Conservation (phyloP, 2,797 vertebrate species). For the Sebastes taczanowskii region DNA sequence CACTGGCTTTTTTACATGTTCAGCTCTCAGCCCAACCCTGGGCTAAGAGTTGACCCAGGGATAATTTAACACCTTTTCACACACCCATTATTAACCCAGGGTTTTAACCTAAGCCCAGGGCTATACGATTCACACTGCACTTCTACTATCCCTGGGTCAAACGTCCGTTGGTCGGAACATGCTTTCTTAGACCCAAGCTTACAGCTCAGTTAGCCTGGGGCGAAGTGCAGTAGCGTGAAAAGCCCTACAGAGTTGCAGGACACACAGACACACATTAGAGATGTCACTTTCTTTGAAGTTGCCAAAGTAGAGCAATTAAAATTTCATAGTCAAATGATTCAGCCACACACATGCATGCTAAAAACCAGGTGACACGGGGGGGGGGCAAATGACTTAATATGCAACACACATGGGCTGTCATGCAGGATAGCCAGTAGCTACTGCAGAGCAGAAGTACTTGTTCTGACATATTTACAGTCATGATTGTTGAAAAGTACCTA, state of each 20-base stretch:
- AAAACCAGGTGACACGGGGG: neutral
- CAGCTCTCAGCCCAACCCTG: neutral
- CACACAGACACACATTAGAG: neutral
- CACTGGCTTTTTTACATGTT: neutral
- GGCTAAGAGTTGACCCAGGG: neutral
- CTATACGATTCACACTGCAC: neutral
- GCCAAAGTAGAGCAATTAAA: neutral
- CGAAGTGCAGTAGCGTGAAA: neutral
- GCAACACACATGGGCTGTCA: neutral
- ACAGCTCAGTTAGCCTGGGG: neutral
- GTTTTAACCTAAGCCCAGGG: neutral
- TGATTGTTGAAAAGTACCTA: neutral
- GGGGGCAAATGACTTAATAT: neutral
- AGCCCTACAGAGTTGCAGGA: neutral
- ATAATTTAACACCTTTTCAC: neutral
- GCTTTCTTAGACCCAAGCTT: neutral
- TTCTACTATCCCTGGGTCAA: neutral
- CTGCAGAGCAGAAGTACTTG: neutral
- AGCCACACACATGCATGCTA: neutral
- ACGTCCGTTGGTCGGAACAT: neutral
- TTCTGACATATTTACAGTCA: neutral
- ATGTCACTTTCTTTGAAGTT: neutral
- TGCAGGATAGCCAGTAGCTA: neutral
- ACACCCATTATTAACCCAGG: neutral
- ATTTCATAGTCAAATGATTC: constrained; percentile 31